Percentiles rank a stretch among this genome's conserved stretches.
Evolutionary conservation across 2,888 invertebrate species (phyloP).

Genomic region (Hofmannophila pseudospretella): DNA sequence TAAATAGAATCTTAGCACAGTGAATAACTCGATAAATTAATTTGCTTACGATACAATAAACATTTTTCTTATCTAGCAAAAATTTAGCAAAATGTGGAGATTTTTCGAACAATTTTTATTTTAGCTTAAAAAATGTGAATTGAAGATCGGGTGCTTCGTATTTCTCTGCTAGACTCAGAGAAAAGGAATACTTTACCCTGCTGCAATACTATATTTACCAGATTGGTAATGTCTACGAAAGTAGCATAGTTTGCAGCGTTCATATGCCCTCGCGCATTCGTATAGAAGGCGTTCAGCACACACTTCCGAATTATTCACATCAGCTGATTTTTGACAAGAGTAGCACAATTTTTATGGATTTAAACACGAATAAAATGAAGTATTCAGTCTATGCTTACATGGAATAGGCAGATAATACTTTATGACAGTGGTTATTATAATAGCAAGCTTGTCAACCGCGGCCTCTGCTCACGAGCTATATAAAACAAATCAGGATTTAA

Average conservation of each 20-base stretch:
- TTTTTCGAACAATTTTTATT: too few species aligned
- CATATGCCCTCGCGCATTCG: constrained; percentile 1
- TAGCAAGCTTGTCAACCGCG: constrained; percentile 1
- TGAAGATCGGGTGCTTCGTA: constrained; percentile 69
- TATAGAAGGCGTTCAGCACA: constrained; percentile 25
- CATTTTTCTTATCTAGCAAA: constrained; percentile 21
- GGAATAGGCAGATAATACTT: constrained; percentile 1
- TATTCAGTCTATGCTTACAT: not conserved
- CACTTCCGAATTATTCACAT: constrained; percentile 18
- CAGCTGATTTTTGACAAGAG: constrained; percentile 13
- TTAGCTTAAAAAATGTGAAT: too few species aligned
- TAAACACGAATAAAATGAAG: constrained; percentile 21
- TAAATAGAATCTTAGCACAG: constrained; percentile 54
- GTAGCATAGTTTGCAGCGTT: constrained; percentile 10
- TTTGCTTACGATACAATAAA: not conserved
- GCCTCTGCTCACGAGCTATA: too few species aligned
- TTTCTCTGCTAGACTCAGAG: constrained; percentile 71
- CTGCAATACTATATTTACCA: constrained; percentile 25
- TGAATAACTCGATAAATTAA: constrained; percentile 12
- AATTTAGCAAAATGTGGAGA: constrained; percentile 25
- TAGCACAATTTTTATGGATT: constrained; percentile 10
- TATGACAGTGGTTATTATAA: constrained; percentile 1
- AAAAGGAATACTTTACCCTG: constrained; percentile 59
- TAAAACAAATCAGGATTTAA: too few species aligned
- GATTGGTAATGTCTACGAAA: constrained; percentile 28